Percentiles rank a stretch among this genome's conserved stretches.
phyloP scores from a whole-genome alignment of 2,888 invertebrate species.

The Osmoderma eremita region DNA sequence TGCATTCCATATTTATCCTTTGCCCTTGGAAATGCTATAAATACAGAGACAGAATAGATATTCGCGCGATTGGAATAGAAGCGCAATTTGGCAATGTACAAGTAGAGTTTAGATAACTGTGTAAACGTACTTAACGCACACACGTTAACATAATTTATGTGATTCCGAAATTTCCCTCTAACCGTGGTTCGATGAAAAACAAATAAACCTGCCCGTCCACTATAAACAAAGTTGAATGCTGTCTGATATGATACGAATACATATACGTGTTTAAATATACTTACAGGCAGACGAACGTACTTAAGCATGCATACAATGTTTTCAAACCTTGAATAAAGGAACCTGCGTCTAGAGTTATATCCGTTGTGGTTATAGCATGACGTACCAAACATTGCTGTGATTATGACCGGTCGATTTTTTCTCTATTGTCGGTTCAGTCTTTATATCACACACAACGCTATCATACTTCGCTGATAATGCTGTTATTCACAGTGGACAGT shows the following conservation, averaged over 20 bases:
- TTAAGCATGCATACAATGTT: slow-evolving; percentile 31
- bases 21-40: no score
- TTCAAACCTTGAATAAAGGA: slow-evolving; percentile 36
- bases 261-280: slow-evolving; percentile 21
- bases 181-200: slow-evolving; percentile 3
- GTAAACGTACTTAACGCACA: slow-evolving; percentile 4
- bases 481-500: slow-evolving; percentile 24
- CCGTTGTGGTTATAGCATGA: slow-evolving; percentile 34
- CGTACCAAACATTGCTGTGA: slow-evolving; percentile 30
- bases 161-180: slow-evolving; percentile 29
- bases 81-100: slow-evolving; percentile 1
- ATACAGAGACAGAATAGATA: no score
- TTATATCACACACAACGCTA: slow-evolving; percentile 14
- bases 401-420: slow-evolving; percentile 28
- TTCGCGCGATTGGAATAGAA: not conserved
- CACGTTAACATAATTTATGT: slow-evolving; percentile 19
- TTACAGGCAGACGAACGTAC: slow-evolving; percentile 12
- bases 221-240: slow-evolving; percentile 32
- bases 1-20: not conserved
- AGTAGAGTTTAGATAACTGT: slow-evolving; percentile 11
- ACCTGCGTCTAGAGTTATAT: slow-evolving; percentile 31
- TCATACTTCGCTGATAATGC: slow-evolving; percentile 31
- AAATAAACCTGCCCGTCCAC: slow-evolving; percentile 28
- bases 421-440: slow-evolving; percentile 16
- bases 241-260: slow-evolving; percentile 27